Base-by-base conservation (phyloP, 1,140 invertebrate genomes). In the Drosophila sp. region DNA sequence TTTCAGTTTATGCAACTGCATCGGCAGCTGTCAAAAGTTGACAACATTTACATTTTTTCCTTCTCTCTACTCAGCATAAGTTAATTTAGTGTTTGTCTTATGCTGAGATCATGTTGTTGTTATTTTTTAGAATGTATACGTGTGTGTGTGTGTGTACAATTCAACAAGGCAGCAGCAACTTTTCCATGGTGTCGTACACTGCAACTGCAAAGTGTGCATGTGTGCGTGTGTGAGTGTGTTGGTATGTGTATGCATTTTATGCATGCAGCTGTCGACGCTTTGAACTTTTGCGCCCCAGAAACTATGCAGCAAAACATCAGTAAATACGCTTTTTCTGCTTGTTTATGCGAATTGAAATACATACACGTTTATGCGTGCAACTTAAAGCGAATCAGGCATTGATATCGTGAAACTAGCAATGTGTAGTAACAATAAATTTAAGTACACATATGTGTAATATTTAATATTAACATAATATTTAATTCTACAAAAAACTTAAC, bases 81-180 rank as follows among this genome's bases (percentile, higher is more conserved):
- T 86, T 86, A 86, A 86, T 86, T 86, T 86, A 70, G 72, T 87
- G 78, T 86, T 89, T 82, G 67, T 86, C 82, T 86, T 86, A 38
- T 70, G 56, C 70, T 40, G 46, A 69, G 67, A 65, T 53, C 51
- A 27, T 27, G 54, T 54, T 69, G 58, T 32, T 50, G 34, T 69
- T 41, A 18, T 32, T 27, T 21, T 46, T 38, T 56, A 34, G 51
- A 48, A 29, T 51, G 11, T 67, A 41, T 40, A 11, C 13, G 50
- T 53, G 36, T 62, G 18, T 53, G 27, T 53, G 29, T 62, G 43
- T 65, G 40, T 56, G 38, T 54, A 34, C 50, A 56, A 21, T 8
- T 67, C 50, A 34, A 36, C 18, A 40, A 27, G 32, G 25, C 36
- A 64, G 32, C 25, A 53, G 40, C 63, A 45, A 65, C 14, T 67